Evolutionary conservation across 2,797 vertebrate genomes (phyloP).

Genomic region (Sebastes umbrosus): DNA sequence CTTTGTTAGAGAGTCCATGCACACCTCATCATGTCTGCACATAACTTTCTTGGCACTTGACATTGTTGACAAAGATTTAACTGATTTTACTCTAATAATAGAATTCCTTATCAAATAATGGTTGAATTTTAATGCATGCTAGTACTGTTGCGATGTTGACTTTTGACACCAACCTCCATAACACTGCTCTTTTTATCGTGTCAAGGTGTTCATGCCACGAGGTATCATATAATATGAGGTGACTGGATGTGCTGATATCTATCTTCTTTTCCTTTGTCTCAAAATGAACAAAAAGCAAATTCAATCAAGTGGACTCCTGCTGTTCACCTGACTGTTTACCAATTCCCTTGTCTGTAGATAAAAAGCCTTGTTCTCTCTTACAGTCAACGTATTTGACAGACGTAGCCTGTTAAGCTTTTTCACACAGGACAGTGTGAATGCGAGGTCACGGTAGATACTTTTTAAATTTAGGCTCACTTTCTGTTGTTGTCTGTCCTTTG

Average conservation of each 20-base stretch:
- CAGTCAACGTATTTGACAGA: neutral
- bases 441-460: neutral
- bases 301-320: neutral
- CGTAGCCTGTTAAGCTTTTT: neutral
- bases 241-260: neutral
- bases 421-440: neutral
- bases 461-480: constrained; percentile 55
- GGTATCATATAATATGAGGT: neutral
- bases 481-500: constrained; percentile 31
- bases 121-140: neutral
- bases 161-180: neutral
- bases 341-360: neutral
- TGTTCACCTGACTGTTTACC: neutral
- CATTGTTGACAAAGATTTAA: neutral
- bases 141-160: neutral
- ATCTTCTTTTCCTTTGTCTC: neutral
- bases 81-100: neutral
- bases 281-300: neutral
- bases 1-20: neutral
- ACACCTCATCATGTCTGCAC: neutral
- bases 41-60: neutral
- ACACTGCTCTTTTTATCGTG: neutral
- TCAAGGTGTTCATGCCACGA: neutral
- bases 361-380: neutral
- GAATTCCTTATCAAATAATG: neutral